A percentile compares a stretch with the other conserved stretches of the same genome.
phyloP scores from a whole-genome alignment of 2,797 vertebrate species.

The Glossophaga mutica region DNA sequence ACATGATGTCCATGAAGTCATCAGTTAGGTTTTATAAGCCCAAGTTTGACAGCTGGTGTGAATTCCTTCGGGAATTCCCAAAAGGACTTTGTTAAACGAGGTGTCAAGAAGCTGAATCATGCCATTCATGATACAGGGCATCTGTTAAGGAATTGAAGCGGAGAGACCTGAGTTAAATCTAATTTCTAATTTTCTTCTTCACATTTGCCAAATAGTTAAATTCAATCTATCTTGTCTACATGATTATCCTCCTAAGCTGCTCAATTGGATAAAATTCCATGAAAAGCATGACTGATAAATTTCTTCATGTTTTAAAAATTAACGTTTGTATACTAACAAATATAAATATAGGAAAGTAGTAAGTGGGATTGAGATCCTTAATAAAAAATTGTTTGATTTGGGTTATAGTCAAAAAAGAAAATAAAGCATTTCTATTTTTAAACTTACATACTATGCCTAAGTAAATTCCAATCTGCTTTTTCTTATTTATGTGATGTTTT shows the following conservation, averaged over 20 bases:
- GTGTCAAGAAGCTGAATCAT: background rate
- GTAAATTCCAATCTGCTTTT: background rate
- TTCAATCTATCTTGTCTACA: background rate
- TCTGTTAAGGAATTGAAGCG: background rate
- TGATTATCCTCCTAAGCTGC: background rate
- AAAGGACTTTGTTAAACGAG: background rate
- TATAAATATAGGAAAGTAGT: background rate
- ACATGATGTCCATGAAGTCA: background rate
- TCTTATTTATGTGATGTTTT: background rate
- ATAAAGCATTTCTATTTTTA: background rate
- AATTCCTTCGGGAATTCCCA: background rate
- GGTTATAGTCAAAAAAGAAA: background rate
- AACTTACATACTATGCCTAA: background rate
- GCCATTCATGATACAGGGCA: background rate
- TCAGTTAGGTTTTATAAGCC: background rate
- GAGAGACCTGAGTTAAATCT: background rate
- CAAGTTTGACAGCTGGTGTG: background rate
- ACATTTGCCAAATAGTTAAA: background rate
- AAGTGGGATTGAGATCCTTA: background rate
- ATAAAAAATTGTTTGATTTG: background rate
- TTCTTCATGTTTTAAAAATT: background rate
- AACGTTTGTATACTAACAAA: background rate
- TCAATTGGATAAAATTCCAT: background rate
- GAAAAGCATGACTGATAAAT: background rate
- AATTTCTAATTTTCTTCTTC: background rate